Evolutionary conservation across 2,797 vertebrate species (phyloP), one percentile per base, ranked within the genome.

Genomic region (Sebastiscus albofasciatus): DNA sequence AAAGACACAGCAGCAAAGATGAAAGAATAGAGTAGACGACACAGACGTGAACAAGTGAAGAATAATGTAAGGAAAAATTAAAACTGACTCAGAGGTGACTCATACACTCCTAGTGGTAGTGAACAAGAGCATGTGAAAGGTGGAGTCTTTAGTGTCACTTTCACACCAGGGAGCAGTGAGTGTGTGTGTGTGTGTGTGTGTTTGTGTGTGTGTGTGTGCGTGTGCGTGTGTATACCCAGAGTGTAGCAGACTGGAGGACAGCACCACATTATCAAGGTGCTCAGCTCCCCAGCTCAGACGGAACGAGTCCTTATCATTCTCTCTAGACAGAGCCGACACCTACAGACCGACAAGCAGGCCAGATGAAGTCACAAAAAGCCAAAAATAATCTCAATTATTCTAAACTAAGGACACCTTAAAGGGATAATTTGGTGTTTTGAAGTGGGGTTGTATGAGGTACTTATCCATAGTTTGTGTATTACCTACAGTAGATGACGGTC

Each of bases 261-360:
- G 94, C 86, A 98, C 96, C 88, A 99, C 97, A 55, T 99, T 99
- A 95, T 99, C 99, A 66, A 99, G 95, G 87, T 98, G 97, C 90
- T 99, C 99, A 18, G 97, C 95, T 22, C 98, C 98, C 98, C 98
- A 98, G 95, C 97, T 99, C 86, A 99, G 93, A 65, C 97, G 97
- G 86, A 96, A 99, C 0, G 97, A 97, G 55, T 97, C 98, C 88
- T 96, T 98, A 31, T 99, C 97, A 7, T 96, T 92, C 72, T 97
- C 97, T 94, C 95, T 97, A 74, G 97, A 95, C 79, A 99, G 90
- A 27, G 94, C 88, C n/a, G 97, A 95, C 77, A 98, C 96, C 98
- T 99, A 81, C 56, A 83, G 67, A 83, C 24, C 64, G 74, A 55
- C 85, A 73, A 91, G 8, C 14, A 54, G 16, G 34, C 22, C 11